Evolutionary conservation across 1,140 invertebrate species (phyloP).

Genomic region (Chelonus insularis): DNA sequence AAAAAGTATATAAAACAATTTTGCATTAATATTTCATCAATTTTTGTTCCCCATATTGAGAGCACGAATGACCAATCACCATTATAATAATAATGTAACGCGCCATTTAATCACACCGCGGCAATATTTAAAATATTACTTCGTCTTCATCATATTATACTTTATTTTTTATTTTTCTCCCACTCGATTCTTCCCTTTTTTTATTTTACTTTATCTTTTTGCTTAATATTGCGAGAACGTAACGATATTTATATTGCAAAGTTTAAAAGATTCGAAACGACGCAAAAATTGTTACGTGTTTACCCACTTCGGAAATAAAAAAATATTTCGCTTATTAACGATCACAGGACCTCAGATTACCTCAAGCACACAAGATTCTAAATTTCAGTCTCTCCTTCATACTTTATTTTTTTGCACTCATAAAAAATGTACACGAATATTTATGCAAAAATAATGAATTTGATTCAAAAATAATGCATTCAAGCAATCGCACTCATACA

Average conservation of each 20-base stretch:
- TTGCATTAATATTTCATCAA: background rate
- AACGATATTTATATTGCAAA: constrained; percentile 59
- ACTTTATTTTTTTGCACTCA: too few species aligned
- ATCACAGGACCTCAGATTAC: constrained; percentile 63
- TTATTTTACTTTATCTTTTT: constrained; percentile 34
- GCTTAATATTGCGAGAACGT: constrained; percentile 62
- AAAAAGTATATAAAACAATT: background rate
- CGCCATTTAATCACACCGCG: constrained; percentile 18
- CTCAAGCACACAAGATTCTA: constrained; percentile 54
- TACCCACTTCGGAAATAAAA: constrained; percentile 58
- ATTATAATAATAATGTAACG: background rate
- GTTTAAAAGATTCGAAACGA: constrained; percentile 52
- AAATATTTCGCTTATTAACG: constrained; percentile 62
- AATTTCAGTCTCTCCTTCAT: too few species aligned
- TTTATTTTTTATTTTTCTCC: constrained; percentile 27
- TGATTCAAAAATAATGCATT: too few species aligned
- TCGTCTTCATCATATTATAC: constrained; percentile 18
- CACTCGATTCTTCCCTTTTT: constrained; percentile 44
- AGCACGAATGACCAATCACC: constrained; percentile 47
- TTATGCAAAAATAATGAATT: too few species aligned
- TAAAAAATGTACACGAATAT: too few species aligned
- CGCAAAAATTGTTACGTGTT: constrained; percentile 46
- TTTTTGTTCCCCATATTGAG: constrained; percentile 27
- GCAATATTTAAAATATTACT: constrained; percentile 3
- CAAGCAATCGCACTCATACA: too few species aligned